Conservation (phyloP, 2,888 invertebrate species). For the Anoncus sp. region DNA sequence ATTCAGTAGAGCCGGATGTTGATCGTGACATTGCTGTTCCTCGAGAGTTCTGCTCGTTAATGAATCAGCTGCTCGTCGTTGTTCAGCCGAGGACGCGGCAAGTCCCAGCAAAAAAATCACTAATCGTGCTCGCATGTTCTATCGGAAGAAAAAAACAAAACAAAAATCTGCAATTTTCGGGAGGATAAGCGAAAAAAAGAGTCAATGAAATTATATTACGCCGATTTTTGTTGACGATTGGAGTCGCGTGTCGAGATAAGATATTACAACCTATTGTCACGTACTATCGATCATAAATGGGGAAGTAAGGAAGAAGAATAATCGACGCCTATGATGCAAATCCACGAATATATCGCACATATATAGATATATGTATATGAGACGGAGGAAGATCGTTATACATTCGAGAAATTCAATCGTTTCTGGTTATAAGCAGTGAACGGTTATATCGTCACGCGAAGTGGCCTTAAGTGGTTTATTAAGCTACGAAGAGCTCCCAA, state of each 20-base stretch:
- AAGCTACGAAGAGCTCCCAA: conserved; percentile 6
- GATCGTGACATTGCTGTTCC: conserved; percentile 66
- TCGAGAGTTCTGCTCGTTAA: conserved; percentile 16
- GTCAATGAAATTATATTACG: too few relatives aligned
- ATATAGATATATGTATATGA: conserved; percentile 1
- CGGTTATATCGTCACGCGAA: conserved; percentile 13
- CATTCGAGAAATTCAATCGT: conserved; percentile 61
- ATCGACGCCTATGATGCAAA: not conserved
- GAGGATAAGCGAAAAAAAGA: conserved; percentile 7
- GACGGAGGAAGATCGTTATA: conserved; percentile 34
- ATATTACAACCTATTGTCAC: not conserved
- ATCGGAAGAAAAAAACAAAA: too few relatives aligned
- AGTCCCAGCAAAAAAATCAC: conserved; percentile 76
- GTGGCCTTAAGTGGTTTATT: conserved; percentile 36
- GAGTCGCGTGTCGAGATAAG: not conserved
- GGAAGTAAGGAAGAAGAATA: not conserved
- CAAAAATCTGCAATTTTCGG: conserved; percentile 17
- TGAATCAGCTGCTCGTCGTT: conserved; percentile 68
- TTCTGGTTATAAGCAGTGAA: conserved; percentile 72
- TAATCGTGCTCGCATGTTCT: conserved; percentile 76
- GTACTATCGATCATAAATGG: conserved; percentile 7
- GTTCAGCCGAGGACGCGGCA: conserved; percentile 78
- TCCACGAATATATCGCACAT: not conserved
- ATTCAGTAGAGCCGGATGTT: conserved; percentile 70
- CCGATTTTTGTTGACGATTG: too few relatives aligned